phyloP scores from a whole-genome alignment of 2,797 vertebrate species.

The Florisuga fusca region DNA sequence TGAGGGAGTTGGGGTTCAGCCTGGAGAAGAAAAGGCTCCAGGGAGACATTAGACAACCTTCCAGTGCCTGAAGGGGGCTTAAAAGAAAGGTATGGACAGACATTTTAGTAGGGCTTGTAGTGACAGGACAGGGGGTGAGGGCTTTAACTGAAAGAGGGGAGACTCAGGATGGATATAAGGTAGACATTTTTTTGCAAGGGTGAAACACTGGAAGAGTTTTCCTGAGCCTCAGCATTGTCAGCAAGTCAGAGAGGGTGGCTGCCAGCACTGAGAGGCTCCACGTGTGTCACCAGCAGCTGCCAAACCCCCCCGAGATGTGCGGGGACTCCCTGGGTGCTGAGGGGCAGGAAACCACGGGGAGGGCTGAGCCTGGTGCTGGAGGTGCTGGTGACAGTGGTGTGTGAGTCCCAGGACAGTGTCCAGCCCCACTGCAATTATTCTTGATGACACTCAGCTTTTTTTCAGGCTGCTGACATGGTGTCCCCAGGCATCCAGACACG shows the following conservation, averaged over 20 bases:
- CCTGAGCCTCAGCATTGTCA: not conserved
- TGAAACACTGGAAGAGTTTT: too few species aligned
- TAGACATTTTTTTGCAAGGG: too few species aligned
- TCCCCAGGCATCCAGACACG: rapidly evolving
- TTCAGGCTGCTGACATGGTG: not conserved
- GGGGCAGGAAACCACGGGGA: rapidly evolving
- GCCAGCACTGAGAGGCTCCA: rapidly evolving
- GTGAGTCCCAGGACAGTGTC: not conserved
- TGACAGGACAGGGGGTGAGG: too few species aligned
- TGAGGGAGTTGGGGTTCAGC: too few species aligned
- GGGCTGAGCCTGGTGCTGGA: not conserved
- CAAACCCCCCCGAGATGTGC: not conserved
- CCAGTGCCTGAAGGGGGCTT: too few species aligned
- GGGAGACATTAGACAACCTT: too few species aligned
- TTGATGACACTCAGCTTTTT: not conserved
- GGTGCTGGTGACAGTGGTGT: rapidly evolving
- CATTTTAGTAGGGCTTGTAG: too few species aligned
- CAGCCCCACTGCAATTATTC: not conserved
- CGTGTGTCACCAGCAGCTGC: rapidly evolving
- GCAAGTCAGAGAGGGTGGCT: rapidly evolving
- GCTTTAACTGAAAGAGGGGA: too few species aligned
- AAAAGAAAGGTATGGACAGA: too few species aligned
- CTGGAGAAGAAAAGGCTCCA: too few species aligned
- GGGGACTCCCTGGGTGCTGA: not conserved
- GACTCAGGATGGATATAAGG: too few species aligned